Conservation (phyloP, 1,140 invertebrate genomes). For the Lordiphosa stackelbergi region DNA sequence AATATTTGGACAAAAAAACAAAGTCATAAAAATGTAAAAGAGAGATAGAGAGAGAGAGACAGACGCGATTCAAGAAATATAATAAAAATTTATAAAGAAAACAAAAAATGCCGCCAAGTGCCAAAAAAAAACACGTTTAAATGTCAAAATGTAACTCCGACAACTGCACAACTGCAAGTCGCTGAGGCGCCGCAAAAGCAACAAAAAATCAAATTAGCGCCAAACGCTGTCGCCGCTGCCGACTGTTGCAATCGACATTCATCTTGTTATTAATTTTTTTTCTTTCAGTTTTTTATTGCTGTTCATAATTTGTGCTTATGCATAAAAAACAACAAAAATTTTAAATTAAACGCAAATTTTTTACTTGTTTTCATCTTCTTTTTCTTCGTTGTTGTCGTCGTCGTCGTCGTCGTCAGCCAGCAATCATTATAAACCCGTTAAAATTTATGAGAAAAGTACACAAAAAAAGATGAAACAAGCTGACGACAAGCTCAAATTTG, state of each 20-base stretch:
- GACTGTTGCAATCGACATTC: conserved; percentile 59
- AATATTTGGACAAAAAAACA: conserved; percentile 5
- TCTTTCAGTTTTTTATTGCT: conserved; percentile 23
- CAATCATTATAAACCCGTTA: conserved; percentile 52
- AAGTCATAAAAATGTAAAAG: conserved; percentile 16
- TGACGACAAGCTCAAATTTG: conserved; percentile 16
- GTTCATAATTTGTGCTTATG: conserved; percentile 58
- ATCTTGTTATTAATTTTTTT: conserved; percentile 41
- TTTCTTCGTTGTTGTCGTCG: conserved; percentile 1
- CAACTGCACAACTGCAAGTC: conserved; percentile 45
- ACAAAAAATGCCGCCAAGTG: conserved; percentile 52
- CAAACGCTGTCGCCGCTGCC: conserved; percentile 40
- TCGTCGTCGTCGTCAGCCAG: conserved; percentile 1
- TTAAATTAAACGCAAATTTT: conserved; percentile 59
- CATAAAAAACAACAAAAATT: conserved; percentile 32
- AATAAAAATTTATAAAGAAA: conserved; percentile 60
- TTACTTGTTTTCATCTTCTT: conserved; percentile 38
- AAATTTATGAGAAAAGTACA: conserved; percentile 50
- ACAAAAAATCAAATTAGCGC: conserved; percentile 67
- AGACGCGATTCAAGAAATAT: conserved; percentile 64
- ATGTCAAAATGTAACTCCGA: conserved; percentile 67
- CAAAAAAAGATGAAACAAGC: conserved; percentile 19
- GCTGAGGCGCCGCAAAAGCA: conserved; percentile 57
- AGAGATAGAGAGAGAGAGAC: too few relatives aligned
- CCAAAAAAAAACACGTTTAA: conserved; percentile 68